Base-by-base conservation (phyloP, 1,140 invertebrate genomes). In the Euura saliciscinereae region DNA sequence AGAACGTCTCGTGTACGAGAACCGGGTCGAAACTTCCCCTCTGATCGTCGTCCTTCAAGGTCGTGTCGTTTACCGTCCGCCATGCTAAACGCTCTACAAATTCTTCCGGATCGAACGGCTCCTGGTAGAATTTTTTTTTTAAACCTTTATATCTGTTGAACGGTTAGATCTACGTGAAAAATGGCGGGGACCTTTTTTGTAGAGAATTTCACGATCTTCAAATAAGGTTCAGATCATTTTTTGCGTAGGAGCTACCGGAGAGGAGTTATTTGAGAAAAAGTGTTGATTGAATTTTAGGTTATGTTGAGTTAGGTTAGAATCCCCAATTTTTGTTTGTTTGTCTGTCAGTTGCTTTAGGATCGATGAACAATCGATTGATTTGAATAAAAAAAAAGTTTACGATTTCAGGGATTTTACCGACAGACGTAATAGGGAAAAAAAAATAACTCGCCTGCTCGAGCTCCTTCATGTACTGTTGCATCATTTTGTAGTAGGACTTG, bases 41-140 rank as follows among this genome's bases (percentile, higher is more conserved):
- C 70, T 95, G 89, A 11, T 4, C 51, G 70, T 89, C 89, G 73
- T 92, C 88, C 70, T 90, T 88, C 28, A 90, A 91, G 28, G 28
- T 28, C 45, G 91, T 91, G 80, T 96, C 95, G 75, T 93, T 93
- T 77, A 96, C 95, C 51, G 96, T 96, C 81, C 97, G 91, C 94
- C 97, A 98, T 72, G 98, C 98, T 76, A 99, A 88, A 72, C 97
- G 89, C 87, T 99, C 98, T 1, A 99, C 97, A 91, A 99, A 99
- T 81, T 99, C 97, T 86, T 97, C 95, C 43, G 96, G 93, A 90
- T 99, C 96, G 87, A 99, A 99, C 1, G 97, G 96, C 83, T 99
- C 97, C 96, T 96, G 68, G 45, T 7, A 45, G 70, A n/a, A n/a
- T n/a, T n/a, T n/a, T n/a, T n/a, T n/a, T n/a, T 69, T 71, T 43